phyloP scores from a whole-genome alignment of 2,888 invertebrate species.

The Chalcis sispes region DNA sequence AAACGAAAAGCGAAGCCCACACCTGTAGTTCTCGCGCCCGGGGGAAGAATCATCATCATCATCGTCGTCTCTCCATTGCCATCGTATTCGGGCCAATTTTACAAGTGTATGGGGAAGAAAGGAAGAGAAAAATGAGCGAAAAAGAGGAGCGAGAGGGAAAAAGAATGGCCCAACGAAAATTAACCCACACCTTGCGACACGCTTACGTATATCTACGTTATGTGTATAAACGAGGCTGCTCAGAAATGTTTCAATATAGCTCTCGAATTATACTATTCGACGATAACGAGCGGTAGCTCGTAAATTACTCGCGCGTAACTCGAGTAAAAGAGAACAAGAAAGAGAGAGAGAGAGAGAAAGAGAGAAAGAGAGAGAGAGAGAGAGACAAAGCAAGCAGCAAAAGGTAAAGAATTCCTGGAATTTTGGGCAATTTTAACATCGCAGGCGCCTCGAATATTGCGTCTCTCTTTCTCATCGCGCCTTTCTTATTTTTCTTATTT shows the following conservation, averaged over 20 bases:
- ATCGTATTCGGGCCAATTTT: constrained; percentile 41
- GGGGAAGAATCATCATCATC: background rate
- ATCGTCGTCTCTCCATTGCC: constrained; percentile 1
- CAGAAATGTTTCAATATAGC: constrained; percentile 42
- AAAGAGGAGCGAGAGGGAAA: no score
- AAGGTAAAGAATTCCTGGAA: constrained; percentile 72
- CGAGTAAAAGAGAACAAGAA: background rate
- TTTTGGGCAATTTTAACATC: constrained; percentile 75
- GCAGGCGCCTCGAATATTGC: constrained; percentile 74
- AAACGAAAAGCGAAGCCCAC: background rate
- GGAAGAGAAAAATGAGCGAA: background rate
- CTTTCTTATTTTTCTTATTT: constrained; percentile 13
- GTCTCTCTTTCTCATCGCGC: constrained; percentile 64
- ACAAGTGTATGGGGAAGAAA: background rate
- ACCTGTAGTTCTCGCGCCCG: background rate
- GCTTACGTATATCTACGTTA: background rate
- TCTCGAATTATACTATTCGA: constrained; percentile 43
- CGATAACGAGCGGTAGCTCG: constrained; percentile 54
- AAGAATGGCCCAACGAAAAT: constrained; percentile 10
- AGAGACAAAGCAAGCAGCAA: constrained; percentile 57
- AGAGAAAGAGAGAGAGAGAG: constrained; percentile 47
- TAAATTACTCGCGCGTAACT: constrained; percentile 43
- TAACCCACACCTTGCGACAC: constrained; percentile 38
- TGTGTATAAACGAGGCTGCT: background rate
- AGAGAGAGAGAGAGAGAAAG: constrained; percentile 39